Conservation (phyloP, 2,113 vertebrate species). For the Limnothrissa miodon region DNA sequence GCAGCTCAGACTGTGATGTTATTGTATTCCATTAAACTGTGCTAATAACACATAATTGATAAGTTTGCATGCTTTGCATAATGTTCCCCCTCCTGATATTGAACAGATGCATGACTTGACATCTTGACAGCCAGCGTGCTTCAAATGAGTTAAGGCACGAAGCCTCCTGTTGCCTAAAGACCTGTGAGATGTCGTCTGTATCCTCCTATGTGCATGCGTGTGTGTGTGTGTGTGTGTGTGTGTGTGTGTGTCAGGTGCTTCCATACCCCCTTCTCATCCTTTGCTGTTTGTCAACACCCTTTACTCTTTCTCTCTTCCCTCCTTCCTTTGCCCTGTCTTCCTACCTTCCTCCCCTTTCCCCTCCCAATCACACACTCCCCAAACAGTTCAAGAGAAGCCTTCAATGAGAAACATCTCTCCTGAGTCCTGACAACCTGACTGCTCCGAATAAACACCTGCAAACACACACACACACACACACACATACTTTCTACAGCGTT, state of each 20-base stretch:
- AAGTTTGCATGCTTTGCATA: constrained; percentile 18
- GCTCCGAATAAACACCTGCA: neutral
- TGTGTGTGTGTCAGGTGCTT: neutral
- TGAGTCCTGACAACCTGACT: constrained; percentile 5
- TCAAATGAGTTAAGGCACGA: neutral
- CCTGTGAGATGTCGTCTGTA: neutral
- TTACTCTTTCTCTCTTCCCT: constrained; percentile 21
- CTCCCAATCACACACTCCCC: constrained; percentile 14
- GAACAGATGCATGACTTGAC: constrained; percentile 17
- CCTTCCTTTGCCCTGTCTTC: neutral
- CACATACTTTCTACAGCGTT: neutral
- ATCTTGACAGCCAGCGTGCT: constrained; percentile 9
- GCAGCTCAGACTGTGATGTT: neutral
- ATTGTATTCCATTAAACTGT: constrained; percentile 2
- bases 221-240: neutral
- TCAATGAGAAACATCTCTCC: constrained; percentile 8
- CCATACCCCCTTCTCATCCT: neutral
- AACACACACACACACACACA: neutral
- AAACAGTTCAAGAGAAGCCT: constrained; percentile 10
- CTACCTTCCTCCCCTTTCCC: neutral
- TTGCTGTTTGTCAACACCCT: constrained; percentile 5
- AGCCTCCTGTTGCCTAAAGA: constrained; percentile 3
- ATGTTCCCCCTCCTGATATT: constrained; percentile 12
- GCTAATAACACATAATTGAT: constrained; percentile 20
- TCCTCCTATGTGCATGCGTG: neutral